Evolutionary conservation across 1,140 invertebrate genomes (phyloP).

Genomic region (Camponotus floridanus): DNA sequence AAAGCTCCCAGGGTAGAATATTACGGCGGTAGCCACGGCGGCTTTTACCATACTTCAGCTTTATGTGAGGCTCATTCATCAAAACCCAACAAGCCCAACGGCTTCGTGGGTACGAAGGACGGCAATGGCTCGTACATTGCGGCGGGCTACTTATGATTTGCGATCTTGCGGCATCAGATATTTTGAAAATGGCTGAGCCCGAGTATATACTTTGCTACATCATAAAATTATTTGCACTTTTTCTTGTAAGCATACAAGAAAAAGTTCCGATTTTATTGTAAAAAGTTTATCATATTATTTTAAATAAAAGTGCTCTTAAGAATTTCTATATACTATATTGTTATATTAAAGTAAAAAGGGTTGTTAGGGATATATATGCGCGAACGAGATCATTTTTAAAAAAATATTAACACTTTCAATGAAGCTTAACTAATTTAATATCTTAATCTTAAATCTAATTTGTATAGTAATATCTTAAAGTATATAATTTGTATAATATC

Average conservation of each 20-base stretch:
- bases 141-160: slow-evolving; percentile 71
- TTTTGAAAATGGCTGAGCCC: slow-evolving; percentile 33
- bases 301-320: too few relatives aligned
- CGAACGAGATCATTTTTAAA: neutral
- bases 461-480: neutral
- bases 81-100: slow-evolving; percentile 74
- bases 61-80: slow-evolving; percentile 80
- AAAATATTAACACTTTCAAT: neutral
- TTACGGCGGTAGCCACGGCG: slow-evolving; percentile 74
- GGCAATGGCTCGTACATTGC: slow-evolving; percentile 69
- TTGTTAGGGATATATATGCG: neutral
- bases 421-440: neutral
- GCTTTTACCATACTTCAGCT: slow-evolving; percentile 81
- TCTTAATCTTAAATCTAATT: neutral
- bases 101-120: slow-evolving; percentile 68
- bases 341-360: neutral
- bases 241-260: neutral
- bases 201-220: slow-evolving; percentile 10
- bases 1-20: slow-evolving; percentile 78
- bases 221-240: slow-evolving; percentile 28
- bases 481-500: too few relatives aligned
- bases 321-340: neutral
- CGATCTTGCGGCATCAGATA: slow-evolving; percentile 64
- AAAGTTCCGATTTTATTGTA: too few relatives aligned
- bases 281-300: too few relatives aligned